Base-by-base conservation (phyloP, 1,140 invertebrate genomes). In the Cotesia vestalis region DNA sequence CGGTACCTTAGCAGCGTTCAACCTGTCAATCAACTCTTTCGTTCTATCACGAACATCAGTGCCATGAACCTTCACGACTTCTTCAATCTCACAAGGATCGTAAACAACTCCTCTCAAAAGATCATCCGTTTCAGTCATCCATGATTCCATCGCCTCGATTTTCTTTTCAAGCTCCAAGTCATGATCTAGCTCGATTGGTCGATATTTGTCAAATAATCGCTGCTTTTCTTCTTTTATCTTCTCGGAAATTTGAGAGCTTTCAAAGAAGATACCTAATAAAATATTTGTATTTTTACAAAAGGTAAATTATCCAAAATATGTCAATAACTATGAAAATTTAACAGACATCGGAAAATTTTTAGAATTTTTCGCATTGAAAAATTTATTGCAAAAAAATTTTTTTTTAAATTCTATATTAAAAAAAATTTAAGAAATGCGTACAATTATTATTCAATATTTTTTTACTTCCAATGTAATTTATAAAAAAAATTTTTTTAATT, bases 111-210 rank as follows among this genome's bases (percentile, higher is more conserved):
- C 84, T 34, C 74, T 76, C 1, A 92, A 78, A 17, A 92, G 81
- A 35, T 91, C 79, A 78, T 95, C 90, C 5, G 92, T 91, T 36
- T 91, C 84, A 4, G 84, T 83, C 88, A 94, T 97, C 96, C 96
- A 98, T 77, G 97, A 92, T 59, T 93, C 90, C 96, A 98, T 98
- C 70, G 91, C 90, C 35, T 90, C 83, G 4, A 90, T 89, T 88
- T 97, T 98, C 72, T 95, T 90, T 62, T 91, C 90, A 46, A 91
- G 82, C 0, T 91, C 88, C 79, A 98, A 89, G 34, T 89, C 80
- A 0, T 93, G 92, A 86, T 96, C 92, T 35, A 93, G 90, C 88
- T 98, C 97, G 75, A 98, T 96, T 0, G 94, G 93, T 63, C 93
- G 90, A 80, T 97, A 98, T 75, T 91, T 92, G 11, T 91, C 83